A percentile compares a stretch with the other conserved stretches of the same genome.
Evolutionary conservation across 2,797 vertebrate genomes (phyloP).

Genomic region (Potorous gilbertii): DNA sequence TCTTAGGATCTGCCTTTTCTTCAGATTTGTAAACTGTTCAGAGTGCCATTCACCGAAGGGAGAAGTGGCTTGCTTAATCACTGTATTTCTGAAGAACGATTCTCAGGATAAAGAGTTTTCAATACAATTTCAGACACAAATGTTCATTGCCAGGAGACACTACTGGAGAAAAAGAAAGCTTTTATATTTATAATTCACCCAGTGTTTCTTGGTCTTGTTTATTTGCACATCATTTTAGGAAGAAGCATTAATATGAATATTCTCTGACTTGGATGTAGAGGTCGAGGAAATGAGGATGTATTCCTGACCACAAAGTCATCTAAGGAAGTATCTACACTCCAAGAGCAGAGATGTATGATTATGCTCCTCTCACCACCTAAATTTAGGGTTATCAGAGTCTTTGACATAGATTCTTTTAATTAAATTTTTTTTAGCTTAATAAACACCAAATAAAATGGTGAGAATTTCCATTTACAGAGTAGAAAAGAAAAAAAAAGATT

Average conservation of each 20-base stretch:
- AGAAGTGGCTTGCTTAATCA: neutral
- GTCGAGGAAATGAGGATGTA: neutral
- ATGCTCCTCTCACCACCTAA: neutral
- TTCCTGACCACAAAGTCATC: neutral
- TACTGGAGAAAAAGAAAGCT: slow-evolving; percentile 10
- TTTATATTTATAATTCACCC: slow-evolving; percentile 1
- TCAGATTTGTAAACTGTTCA: slow-evolving; percentile 18
- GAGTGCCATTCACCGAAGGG: slow-evolving; percentile 11
- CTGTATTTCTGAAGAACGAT: slow-evolving; percentile 42
- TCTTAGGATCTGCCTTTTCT: neutral
- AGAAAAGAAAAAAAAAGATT: neutral
- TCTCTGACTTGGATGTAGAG: neutral
- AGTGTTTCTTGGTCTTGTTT: slow-evolving; percentile 20
- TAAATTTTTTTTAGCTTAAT: neutral
- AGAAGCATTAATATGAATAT: neutral
- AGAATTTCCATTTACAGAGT: neutral
- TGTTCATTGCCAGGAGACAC: slow-evolving; percentile 21
- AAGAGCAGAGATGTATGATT: neutral
- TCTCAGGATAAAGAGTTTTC: slow-evolving; percentile 1
- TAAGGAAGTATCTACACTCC: neutral
- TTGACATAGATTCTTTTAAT: neutral
- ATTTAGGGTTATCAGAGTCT: neutral
- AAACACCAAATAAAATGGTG: neutral
- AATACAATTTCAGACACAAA: slow-evolving; percentile 26
- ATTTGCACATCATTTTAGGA: slow-evolving; percentile 40